Percentiles rank a stretch among this genome's conserved stretches.
Conservation (phyloP, 2,113 vertebrate genomes). For the Antechinus flavipes region DNA sequence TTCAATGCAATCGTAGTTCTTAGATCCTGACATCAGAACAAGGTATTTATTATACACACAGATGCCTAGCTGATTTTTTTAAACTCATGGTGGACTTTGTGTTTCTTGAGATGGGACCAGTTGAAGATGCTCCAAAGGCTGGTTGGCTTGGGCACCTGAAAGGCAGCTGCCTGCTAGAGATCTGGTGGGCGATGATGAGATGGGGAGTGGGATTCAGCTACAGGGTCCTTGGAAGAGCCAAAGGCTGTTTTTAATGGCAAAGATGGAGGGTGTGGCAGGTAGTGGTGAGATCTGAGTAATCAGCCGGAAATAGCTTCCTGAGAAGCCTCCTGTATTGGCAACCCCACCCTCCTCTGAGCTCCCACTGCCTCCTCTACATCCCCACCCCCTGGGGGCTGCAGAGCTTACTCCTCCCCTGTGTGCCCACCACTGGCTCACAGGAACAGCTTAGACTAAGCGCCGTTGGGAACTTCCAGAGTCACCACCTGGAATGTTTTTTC, state of each 20-base stretch:
- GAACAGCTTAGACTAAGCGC: not conserved
- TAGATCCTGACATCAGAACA: not conserved
- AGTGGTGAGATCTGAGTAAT: not conserved
- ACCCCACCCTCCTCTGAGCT: not conserved
- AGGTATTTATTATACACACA: not conserved
- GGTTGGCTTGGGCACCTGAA: not conserved
- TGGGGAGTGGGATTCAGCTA: not conserved
- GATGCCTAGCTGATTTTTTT: not conserved
- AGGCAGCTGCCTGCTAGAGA: not conserved
- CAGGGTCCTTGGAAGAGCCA: not conserved
- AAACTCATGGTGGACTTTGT: not conserved
- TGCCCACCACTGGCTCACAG: not conserved
- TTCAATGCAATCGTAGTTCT: not conserved
- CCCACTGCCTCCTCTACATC: not conserved
- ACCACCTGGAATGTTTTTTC: not conserved
- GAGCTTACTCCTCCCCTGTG: not conserved
- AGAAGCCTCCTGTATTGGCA: not conserved
- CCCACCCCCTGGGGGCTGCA: not conserved
- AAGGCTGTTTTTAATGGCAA: not conserved
- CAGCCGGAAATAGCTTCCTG: not conserved
- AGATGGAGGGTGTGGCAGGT: not conserved
- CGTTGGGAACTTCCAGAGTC: not conserved
- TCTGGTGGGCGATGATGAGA: not conserved
- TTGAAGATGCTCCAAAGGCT: not conserved
- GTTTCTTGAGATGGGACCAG: not conserved